Evolutionary conservation across 2,888 invertebrate genomes (phyloP).

Genomic region (Drosophila cyrtoloma): DNA sequence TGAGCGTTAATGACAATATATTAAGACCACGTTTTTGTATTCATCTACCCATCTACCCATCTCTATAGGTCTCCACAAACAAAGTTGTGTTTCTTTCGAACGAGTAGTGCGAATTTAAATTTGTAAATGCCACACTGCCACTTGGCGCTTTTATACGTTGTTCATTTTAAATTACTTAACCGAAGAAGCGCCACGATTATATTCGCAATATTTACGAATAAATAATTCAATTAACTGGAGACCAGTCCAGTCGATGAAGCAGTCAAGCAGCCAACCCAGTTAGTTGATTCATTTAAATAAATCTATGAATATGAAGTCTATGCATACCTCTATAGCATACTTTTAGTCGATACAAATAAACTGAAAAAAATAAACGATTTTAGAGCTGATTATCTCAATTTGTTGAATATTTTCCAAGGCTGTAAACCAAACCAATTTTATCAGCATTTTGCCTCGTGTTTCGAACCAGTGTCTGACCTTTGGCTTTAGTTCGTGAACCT

Average conservation of each 20-base stretch:
- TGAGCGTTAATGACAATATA: slow-evolving; percentile 76
- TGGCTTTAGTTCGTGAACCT: neutral
- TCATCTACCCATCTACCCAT: neutral
- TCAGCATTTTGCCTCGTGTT: neutral
- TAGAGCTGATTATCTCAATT: neutral
- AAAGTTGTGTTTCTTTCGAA: neutral
- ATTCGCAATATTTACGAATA: neutral
- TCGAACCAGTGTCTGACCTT: neutral
- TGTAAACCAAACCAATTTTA: neutral
- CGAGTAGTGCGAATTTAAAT: slow-evolving; percentile 33
- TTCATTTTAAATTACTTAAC: slow-evolving; percentile 10
- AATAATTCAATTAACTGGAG: slow-evolving; percentile 17
- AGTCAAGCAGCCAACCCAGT: neutral
- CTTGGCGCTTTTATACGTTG: slow-evolving; percentile 9
- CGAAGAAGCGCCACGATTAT: neutral
- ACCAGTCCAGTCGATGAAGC: neutral
- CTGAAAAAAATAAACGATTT: neutral
- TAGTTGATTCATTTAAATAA: neutral
- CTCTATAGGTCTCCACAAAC: slow-evolving; percentile 1
- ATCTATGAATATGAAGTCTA: neutral
- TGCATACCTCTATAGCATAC: slow-evolving; percentile 36
- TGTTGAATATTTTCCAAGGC: neutral
- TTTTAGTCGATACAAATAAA: slow-evolving; percentile 36
- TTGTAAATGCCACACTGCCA: slow-evolving; percentile 58
- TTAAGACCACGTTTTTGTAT: slow-evolving; percentile 56